Percentiles rank a stretch among this genome's conserved stretches.
Evolutionary conservation across 2,797 vertebrate genomes (phyloP).

Genomic region (Danio choprae): DNA sequence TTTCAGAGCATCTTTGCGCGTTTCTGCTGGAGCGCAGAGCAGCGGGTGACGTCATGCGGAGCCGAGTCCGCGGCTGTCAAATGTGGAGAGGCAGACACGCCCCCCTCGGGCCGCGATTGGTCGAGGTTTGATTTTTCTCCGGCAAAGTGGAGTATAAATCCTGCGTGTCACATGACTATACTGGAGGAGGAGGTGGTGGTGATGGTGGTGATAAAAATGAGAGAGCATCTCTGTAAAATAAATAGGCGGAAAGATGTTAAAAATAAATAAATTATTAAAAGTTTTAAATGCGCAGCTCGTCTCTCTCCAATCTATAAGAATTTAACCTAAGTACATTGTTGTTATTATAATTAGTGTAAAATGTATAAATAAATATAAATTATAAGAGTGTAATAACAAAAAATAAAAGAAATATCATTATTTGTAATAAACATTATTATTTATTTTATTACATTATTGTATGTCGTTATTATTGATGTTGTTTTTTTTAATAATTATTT

Average conservation of each 20-base stretch:
- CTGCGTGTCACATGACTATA: constrained; percentile 69
- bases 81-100: constrained; percentile 52
- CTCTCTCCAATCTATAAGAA: background rate
- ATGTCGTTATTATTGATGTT: too few species aligned
- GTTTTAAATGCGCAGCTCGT: constrained; percentile 41
- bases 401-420: background rate
- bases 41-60: constrained; percentile 78
- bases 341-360: background rate
- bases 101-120: constrained; percentile 68
- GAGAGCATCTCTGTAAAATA: constrained; percentile 43
- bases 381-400: background rate
- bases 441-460: background rate
- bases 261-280: constrained; percentile 36
- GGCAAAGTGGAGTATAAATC: constrained; percentile 60
- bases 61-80: constrained; percentile 61
- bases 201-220: constrained; percentile 51
- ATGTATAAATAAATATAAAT: background rate
- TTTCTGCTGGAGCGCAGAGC: constrained; percentile 75
- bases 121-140: constrained; percentile 51
- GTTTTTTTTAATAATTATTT: too few species aligned
- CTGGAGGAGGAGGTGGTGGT: constrained; percentile 64
- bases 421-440: background rate
- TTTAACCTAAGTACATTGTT: background rate
- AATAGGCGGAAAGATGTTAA: constrained; percentile 20
- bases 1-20: constrained; percentile 83